Evolutionary conservation across 2,888 invertebrate genomes (phyloP).

Genomic region (Archaeoteleia sp.): DNA sequence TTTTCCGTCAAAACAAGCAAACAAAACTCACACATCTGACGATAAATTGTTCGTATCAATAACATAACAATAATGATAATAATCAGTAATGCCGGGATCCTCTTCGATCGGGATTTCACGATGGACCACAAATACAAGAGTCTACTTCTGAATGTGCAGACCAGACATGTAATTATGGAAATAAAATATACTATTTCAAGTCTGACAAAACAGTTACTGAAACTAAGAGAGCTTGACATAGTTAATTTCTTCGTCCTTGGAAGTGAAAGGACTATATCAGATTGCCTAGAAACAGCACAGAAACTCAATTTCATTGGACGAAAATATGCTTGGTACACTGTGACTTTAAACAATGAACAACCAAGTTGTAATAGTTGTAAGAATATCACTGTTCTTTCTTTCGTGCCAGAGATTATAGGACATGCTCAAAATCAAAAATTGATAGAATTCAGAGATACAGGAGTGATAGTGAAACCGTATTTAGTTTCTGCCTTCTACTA

Average conservation of each 20-base stretch:
- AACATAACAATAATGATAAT: constrained; percentile 1
- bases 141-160: constrained; percentile 90
- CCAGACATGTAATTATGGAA: constrained; percentile 89
- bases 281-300: constrained; percentile 83
- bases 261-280: constrained; percentile 82
- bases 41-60: too few relatives aligned
- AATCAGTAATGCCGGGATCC: constrained; percentile 85
- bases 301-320: constrained; percentile 86
- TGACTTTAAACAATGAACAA: constrained; percentile 85
- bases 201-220: constrained; percentile 81
- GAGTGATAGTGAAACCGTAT: constrained; percentile 59
- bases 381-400: constrained; percentile 85
- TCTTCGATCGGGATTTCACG: constrained; percentile 91
- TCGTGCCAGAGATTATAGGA: constrained; percentile 77
- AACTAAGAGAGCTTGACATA: constrained; percentile 87
- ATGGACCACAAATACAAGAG: constrained; percentile 97
- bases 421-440: constrained; percentile 78
- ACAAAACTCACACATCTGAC: background rate
- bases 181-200: constrained; percentile 78
- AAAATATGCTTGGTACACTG: constrained; percentile 91
- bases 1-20: background rate
- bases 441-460: constrained; percentile 56
- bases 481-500: constrained; percentile 86
- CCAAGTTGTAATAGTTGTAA: constrained; percentile 84
- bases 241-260: constrained; percentile 93